Evolutionary conservation across 1,140 invertebrate species (phyloP), one percentile per base, ranked within the genome.

Genomic region (Plutomurus gul): DNA sequence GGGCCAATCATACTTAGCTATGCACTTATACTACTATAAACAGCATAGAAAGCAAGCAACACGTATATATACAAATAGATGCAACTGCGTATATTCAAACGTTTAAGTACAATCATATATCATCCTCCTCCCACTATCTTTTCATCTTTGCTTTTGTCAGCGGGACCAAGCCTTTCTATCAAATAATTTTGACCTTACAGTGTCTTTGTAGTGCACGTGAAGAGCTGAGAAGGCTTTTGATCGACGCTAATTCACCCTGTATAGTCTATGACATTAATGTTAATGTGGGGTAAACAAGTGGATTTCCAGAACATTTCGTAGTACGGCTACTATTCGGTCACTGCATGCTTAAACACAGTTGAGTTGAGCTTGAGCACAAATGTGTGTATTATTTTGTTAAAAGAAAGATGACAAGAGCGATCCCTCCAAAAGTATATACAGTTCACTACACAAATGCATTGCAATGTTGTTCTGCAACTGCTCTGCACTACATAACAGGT

Each of bases 1-100:
- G 56, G 56, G 56, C 56, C 30, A 65, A 65, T 65, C 56, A 65
- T 65, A 65, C 56, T 65, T 65, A 65, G 16, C n/a, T n/a, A n/a
- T n/a, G n/a, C n/a, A n/a, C n/a, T n/a, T n/a, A n/a, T n/a, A n/a
- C n/a, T n/a, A n/a, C n/a, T n/a, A n/a, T n/a, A n/a, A n/a, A n/a
- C n/a, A n/a, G n/a, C n/a, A n/a, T n/a, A n/a, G n/a, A n/a, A n/a
- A n/a, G n/a, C n/a, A n/a, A n/a, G n/a, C n/a, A n/a, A n/a, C n/a
- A n/a, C n/a, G n/a, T n/a, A n/a, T n/a, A n/a, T n/a, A n/a, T n/a
- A n/a, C n/a, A n/a, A n/a, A n/a, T n/a, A n/a, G n/a, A n/a, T n/a
- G n/a, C n/a, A n/a, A 36, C 27, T 30, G 1, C 36, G 36, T 33
- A 65, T 6, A 11, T 7, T 49, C n/a, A 11, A 49, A 49, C 20